Base-by-base conservation (phyloP, 2,888 invertebrate species). In the Alentia gelatinosa region DNA sequence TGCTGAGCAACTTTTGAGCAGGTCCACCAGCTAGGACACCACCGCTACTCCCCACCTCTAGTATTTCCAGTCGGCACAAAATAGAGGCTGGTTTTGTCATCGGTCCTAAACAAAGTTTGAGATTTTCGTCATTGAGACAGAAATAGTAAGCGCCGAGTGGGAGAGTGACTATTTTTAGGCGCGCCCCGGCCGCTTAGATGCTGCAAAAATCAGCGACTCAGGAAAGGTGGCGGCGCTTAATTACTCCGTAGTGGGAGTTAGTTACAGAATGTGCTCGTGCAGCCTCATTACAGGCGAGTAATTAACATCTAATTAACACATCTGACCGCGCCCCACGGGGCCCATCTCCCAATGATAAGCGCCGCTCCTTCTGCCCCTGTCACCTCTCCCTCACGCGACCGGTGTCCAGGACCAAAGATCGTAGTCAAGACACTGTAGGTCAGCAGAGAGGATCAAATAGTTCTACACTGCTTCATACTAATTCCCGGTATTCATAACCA, bases 31-130 rank as follows among this genome's bases (percentile, higher is more conserved):
- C 56, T 19, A 19, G 7, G 47, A 7, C 47, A 47, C 47, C 56
- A n/a, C 56, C 56, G 56, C 56, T n/a, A 19, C 9, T 19, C 56
- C 56, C 56, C n/a, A 56, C 56, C 79, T 79, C 79, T 79, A 39
- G 79, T 79, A 79, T 79, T 79, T 79, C 79, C n/a, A 39, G 35
- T 39, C 39, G 12, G 79, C 79, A 79, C 39, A 39, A 74, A 35
- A 68, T 68, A 68, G 68, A 19, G 30, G 5, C 68, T 68, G n/a
- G 68, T 68, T 68, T 68, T 19, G 68, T 68, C 68, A 68, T 68
- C 79, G 39, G 37, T 39, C 23, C 79, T n/a, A n/a, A 79, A 79
- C 79, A 79, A 79, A 39, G 79, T 79, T 79, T 79, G 3, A 79
- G 23, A 79, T 79, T 79, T 79, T 79, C 39, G 79, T 79, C 79